Conservation (phyloP, 2,888 invertebrate species). For the Macrosiphum euphorbiae region DNA sequence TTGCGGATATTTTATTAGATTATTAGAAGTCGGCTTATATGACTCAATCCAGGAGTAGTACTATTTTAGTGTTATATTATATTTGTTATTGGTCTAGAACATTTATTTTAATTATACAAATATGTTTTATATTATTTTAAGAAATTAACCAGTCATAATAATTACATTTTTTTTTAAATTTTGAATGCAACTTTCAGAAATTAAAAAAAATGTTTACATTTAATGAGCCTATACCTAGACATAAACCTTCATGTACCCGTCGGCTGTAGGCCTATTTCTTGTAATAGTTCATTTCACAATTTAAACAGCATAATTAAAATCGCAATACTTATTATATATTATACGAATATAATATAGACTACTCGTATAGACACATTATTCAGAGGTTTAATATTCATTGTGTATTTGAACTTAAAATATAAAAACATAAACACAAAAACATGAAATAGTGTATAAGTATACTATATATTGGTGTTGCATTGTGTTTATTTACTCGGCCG, state of each 20-base stretch:
- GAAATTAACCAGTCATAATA: neutral
- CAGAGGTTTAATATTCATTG: neutral
- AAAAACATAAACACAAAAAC: neutral
- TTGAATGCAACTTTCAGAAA: neutral
- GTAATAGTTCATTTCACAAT: conserved; percentile 9
- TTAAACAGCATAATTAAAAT: neutral
- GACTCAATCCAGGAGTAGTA: neutral
- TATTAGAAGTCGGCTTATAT: neutral
- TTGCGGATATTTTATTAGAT: neutral
- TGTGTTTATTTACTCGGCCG: conserved; percentile 10
- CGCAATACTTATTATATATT: neutral
- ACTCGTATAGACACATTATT: neutral
- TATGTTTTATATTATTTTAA: neutral
- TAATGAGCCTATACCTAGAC: neutral
- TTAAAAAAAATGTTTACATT: neutral
- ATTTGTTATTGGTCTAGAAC: neutral
- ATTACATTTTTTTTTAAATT: neutral
- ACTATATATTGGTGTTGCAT: neutral
- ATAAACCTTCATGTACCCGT: neutral
- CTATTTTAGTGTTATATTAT: neutral
- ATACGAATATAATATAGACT: neutral
- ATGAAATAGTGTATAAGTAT: neutral
- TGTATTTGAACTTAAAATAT: neutral
- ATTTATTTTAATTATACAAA: neutral
- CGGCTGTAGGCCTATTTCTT: neutral